Percentiles rank a stretch among this genome's conserved stretches.
phyloP scores from a whole-genome alignment of 2,797 vertebrate species.

The Sternotherus odoratus region DNA sequence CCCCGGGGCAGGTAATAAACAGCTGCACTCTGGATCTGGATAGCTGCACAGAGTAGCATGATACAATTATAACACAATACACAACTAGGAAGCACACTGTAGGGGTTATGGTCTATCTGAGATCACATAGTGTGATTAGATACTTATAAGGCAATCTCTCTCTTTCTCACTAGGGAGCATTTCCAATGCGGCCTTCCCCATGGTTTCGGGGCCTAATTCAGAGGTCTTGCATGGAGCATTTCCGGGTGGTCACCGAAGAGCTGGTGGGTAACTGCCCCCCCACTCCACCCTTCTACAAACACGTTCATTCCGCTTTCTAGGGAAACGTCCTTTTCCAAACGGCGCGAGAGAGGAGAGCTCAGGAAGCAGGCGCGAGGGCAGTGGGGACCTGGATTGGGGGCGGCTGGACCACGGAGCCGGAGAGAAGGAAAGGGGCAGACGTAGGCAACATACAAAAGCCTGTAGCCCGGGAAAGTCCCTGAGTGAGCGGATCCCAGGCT shows the following conservation, averaged over 20 bases:
- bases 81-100: neutral
- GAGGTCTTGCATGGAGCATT: neutral
- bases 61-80: neutral
- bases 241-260: neutral
- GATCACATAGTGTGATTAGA: too few relatives aligned
- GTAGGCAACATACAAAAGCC: neutral
- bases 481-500: neutral
- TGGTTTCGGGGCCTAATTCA: neutral
- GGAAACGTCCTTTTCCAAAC: neutral
- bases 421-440: neutral
- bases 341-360: too few relatives aligned
- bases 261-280: neutral
- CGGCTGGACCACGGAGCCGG: too few relatives aligned
- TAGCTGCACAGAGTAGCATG: neutral
- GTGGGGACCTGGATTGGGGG: too few relatives aligned
- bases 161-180: too few relatives aligned
- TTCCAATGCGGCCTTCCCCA: too few relatives aligned
- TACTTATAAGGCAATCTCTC: too few relatives aligned
- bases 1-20: neutral
- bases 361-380: neutral
- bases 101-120: too few relatives aligned
- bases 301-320: neutral
- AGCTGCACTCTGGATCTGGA: neutral
- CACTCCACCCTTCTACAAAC: neutral
- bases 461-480: neutral